Evolutionary conservation across 1,140 invertebrate species (phyloP).

Genomic region (Drosophila kurseongensis): DNA sequence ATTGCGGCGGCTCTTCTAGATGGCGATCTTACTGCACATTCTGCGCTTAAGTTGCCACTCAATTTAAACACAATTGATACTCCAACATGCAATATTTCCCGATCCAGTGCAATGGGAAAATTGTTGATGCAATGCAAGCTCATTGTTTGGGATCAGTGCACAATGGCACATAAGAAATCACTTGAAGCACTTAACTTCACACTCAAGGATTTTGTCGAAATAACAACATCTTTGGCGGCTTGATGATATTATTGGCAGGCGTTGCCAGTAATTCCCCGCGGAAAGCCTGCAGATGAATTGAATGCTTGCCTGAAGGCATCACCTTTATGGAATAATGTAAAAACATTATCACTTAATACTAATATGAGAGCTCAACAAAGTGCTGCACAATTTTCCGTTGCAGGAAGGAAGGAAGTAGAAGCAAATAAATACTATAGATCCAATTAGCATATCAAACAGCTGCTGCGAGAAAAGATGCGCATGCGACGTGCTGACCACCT

Average conservation of each 20-base stretch:
- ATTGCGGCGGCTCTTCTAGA: conserved; percentile 7
- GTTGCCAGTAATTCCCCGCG: conserved; percentile 46
- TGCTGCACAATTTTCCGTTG: neutral
- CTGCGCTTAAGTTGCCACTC: conserved; percentile 74
- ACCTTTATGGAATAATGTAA: too few species aligned
- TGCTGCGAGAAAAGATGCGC: too few species aligned
- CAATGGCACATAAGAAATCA: conserved; percentile 9
- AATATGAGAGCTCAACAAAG: neutral
- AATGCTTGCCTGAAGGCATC: conserved; percentile 45
- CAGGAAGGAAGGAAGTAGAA: too few species aligned
- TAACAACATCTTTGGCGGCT: conserved; percentile 59
- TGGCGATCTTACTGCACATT: conserved; percentile 18
- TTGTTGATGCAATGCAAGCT: conserved; percentile 58
- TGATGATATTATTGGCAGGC: conserved; percentile 59
- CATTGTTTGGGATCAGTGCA: conserved; percentile 1
- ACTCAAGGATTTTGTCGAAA: too few species aligned
- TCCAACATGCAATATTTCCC: conserved; percentile 67
- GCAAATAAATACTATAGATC: too few species aligned
- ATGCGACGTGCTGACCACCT: too few species aligned
- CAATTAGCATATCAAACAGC: too few species aligned
- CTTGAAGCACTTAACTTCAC: conserved; percentile 7
- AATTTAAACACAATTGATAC: conserved; percentile 55
- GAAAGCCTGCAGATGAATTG: conserved; percentile 50
- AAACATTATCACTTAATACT: too few species aligned
- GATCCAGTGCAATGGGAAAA: conserved; percentile 68